These are phyloP conservation scores for Acanthurus leucopareius DNA, from an alignment of 2,797 vertebrate species.

Conservation along the genomic window DNA sequence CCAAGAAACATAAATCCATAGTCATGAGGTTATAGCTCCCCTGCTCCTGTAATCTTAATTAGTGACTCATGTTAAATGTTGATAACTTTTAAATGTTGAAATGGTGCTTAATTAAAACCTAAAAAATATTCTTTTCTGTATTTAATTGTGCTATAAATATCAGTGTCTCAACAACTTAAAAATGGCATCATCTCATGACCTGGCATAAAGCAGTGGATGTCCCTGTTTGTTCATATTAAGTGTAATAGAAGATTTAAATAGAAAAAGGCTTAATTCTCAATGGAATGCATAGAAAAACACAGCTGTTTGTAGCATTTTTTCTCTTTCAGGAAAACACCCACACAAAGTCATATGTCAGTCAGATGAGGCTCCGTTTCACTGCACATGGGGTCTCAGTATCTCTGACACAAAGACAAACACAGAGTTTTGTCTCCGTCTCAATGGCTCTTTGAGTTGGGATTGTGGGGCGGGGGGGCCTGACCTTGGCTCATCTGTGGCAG, in stretches of 20 bases:
- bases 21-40: background rate
- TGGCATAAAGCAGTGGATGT: background rate
- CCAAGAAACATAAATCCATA: constrained; percentile 1
- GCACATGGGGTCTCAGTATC: constrained; percentile 38
- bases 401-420: constrained; percentile 39
- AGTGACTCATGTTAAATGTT: constrained; percentile 4
- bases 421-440: constrained; percentile 29
- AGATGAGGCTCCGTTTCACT: constrained; percentile 23
- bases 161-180: background rate
- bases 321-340: background rate
- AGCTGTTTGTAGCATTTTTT: constrained; percentile 10
- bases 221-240: background rate
- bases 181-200: background rate
- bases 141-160: background rate
- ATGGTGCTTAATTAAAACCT: background rate
- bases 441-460: constrained; percentile 32
- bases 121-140: no score
- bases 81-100: constrained; percentile 14
- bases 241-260: background rate
- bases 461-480: constrained; percentile 4
- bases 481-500: constrained; percentile 7
- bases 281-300: constrained; percentile 8
- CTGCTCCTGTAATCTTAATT: background rate
- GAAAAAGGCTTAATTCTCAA: constrained; percentile 2
- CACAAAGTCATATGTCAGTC: constrained; percentile 27